phyloP scores from a whole-genome alignment of 2,888 invertebrate genomes.

The Lagria hirta region DNA sequence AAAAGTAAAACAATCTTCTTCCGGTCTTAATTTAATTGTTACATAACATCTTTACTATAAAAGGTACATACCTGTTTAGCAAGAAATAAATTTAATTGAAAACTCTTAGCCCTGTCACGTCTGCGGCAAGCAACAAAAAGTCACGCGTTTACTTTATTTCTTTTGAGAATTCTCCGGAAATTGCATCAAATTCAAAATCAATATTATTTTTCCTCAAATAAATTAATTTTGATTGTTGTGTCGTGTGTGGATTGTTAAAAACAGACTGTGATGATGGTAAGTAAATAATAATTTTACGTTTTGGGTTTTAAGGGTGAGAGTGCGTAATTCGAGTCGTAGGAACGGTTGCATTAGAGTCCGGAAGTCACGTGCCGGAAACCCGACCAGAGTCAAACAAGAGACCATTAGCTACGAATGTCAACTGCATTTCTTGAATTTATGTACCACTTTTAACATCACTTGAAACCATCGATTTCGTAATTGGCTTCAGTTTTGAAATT shows the following conservation, averaged over 20 bases:
- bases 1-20: conserved; percentile 15
- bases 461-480: no score
- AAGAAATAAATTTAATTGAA: conserved; percentile 9
- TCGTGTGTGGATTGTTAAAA: conserved; percentile 19
- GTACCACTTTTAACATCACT: conserved; percentile 12
- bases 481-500: no score
- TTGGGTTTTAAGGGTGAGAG: conserved; percentile 12
- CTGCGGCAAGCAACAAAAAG: conserved; percentile 11
- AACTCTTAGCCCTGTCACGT: neutral
- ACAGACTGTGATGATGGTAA: conserved; percentile 15
- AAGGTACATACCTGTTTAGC: conserved; percentile 3
- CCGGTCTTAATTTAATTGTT: conserved; percentile 13
- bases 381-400: conserved; percentile 38
- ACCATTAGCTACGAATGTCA: conserved; percentile 37
- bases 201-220: conserved; percentile 25
- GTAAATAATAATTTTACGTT: conserved; percentile 21
- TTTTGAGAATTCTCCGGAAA: conserved; percentile 40
- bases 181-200: conserved; percentile 38
- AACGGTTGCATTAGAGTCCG: conserved; percentile 38
- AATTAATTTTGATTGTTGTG: conserved; percentile 22
- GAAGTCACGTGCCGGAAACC: conserved; percentile 41
- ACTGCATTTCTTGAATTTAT: conserved; percentile 19
- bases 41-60: conserved; percentile 1
- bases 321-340: conserved; percentile 33
- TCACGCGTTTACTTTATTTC: conserved; percentile 38